phyloP scores from a whole-genome alignment of 2,888 invertebrate species.

The Artemia sinica region DNA sequence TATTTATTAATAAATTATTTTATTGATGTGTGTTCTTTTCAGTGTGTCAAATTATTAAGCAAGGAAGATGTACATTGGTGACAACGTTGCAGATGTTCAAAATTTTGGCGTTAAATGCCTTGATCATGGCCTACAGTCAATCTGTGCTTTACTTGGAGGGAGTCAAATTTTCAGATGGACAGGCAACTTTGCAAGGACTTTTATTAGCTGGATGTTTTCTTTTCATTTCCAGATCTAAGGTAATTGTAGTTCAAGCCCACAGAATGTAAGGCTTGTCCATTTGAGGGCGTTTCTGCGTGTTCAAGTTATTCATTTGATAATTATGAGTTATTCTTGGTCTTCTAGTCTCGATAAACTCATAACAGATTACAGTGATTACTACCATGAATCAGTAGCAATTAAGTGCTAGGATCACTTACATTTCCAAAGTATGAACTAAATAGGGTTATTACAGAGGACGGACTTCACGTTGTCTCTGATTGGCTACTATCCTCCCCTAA shows the following conservation, averaged over 20 bases:
- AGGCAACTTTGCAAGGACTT: conserved; percentile 91
- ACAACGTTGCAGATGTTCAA: conserved; percentile 99
- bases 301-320: no score
- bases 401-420: no score
- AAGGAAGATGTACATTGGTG: conserved; percentile 94
- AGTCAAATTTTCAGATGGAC: conserved; percentile 90
- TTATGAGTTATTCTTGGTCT: no score
- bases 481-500: no score
- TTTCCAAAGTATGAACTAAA: no score
- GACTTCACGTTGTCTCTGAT: no score
- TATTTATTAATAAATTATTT: conserved; percentile 5
- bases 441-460: no score
- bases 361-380: no score
- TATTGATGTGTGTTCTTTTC: conserved; percentile 30
- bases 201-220: conserved; percentile 90
- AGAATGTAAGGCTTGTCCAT: no score
- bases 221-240: conserved; percentile 94
- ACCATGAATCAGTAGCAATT: no score
- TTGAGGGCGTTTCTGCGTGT: no score
- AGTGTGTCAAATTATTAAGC: conserved; percentile 98
- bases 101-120: conserved; percentile 90
- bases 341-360: no score
- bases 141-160: conserved; percentile 95
- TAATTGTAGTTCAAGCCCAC: conserved; percentile 30
- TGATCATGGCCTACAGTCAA: conserved; percentile 94